phyloP scores from a whole-genome alignment of 1,140 invertebrate species.

The Coelopa frigida region DNA sequence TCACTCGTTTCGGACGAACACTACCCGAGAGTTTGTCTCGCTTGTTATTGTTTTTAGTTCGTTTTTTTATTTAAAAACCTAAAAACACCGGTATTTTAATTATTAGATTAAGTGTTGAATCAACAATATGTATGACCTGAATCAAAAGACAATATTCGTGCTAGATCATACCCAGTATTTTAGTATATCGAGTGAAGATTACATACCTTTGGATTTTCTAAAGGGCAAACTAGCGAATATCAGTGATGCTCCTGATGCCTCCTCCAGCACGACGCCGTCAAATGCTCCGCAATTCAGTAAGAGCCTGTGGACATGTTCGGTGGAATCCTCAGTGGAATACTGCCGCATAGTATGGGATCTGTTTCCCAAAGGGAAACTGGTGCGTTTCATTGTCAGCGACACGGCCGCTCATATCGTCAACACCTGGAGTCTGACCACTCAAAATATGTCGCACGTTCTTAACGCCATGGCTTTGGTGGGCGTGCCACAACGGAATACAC shows the following conservation, averaged over 20 bases:
- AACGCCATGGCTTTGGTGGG: slow-evolving; percentile 66
- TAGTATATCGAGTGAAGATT: slow-evolving; percentile 75
- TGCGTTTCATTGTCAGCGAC: slow-evolving; percentile 79
- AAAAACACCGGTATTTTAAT: too few species aligned
- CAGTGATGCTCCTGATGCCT: slow-evolving; percentile 32
- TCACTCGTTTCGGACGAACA: too few species aligned
- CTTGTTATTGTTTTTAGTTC: too few species aligned
- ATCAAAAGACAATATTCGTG: slow-evolving; percentile 93
- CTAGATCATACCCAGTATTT: slow-evolving; percentile 88
- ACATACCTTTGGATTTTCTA: slow-evolving; percentile 81
- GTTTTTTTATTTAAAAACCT: too few species aligned
- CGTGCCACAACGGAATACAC: slow-evolving; percentile 50
- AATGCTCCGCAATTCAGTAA: slow-evolving; percentile 50
- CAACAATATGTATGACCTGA: slow-evolving; percentile 46
- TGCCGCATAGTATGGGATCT: slow-evolving; percentile 94
- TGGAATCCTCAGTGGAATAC: slow-evolving; percentile 91
- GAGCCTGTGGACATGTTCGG: slow-evolving; percentile 88
- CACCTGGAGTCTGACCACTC: slow-evolving; percentile 69
- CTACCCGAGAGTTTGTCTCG: too few species aligned
- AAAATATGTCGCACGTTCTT: slow-evolving; percentile 77
- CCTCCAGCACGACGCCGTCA: background rate
- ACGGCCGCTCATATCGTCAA: slow-evolving; percentile 70
- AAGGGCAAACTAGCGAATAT: slow-evolving; percentile 55
- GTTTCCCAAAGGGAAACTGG: slow-evolving; percentile 80
- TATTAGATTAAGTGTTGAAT: too few species aligned